These are phyloP conservation scores for Enteromius argenteus DNA, from an alignment of 2,797 vertebrate genomes.

Conservation along the genomic window DNA sequence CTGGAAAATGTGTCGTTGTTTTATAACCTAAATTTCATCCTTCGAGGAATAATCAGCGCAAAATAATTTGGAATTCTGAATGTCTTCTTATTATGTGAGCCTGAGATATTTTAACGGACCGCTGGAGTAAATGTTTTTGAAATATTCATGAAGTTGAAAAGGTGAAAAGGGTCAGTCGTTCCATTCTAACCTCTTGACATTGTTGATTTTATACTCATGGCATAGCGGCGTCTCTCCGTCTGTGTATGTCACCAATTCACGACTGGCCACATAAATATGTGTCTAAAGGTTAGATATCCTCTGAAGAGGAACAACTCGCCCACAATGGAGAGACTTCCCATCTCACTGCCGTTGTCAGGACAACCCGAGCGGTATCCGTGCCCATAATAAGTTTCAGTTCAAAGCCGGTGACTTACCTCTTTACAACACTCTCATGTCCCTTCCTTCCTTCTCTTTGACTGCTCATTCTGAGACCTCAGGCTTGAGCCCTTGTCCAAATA, in stretches of 20 bases:
- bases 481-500: conserved; percentile 73
- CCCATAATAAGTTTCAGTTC: conserved; percentile 85
- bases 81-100: neutral
- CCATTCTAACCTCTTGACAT: conserved; percentile 39
- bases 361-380: conserved; percentile 82
- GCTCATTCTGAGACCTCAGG: conserved; percentile 40
- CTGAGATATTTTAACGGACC: neutral
- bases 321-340: conserved; percentile 85
- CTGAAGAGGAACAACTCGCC: conserved; percentile 86
- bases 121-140: neutral
- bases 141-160: conserved; percentile 25
- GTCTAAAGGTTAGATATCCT: conserved; percentile 79
- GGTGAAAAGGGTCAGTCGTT: conserved; percentile 38
- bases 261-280: conserved; percentile 81
- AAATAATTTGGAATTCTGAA: neutral
- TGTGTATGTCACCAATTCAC: conserved; percentile 83
- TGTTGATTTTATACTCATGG: conserved; percentile 45
- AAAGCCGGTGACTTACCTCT: conserved; percentile 79
- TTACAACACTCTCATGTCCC: conserved; percentile 79
- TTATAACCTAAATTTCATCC: neutral
- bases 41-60: neutral
- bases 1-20: neutral
- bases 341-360: conserved; percentile 86
- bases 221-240: conserved; percentile 85
- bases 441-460: conserved; percentile 82